Percentiles rank a stretch among this genome's conserved stretches.
Conservation (phyloP, 2,888 invertebrate species). For the Timema podura region DNA sequence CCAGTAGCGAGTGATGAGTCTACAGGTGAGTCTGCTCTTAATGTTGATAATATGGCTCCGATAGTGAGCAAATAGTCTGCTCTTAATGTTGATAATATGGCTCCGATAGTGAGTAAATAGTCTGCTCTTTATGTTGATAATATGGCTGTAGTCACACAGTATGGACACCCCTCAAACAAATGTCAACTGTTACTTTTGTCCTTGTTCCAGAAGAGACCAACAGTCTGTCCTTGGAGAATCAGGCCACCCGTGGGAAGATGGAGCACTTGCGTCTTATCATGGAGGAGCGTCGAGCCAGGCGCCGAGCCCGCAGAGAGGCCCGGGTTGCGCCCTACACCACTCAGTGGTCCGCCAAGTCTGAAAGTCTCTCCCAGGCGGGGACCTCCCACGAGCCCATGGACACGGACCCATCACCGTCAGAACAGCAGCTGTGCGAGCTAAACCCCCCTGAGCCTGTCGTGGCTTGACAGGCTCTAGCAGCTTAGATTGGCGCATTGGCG, state of each 20-base stretch:
- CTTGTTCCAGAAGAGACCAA: constrained; percentile 38
- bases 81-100: too few species aligned
- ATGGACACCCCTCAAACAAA: too few species aligned
- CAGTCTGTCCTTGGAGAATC: constrained; percentile 64
- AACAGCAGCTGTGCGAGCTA: constrained; percentile 30
- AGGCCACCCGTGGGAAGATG: constrained; percentile 79
- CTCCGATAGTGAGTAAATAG: too few species aligned
- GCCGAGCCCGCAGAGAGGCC: constrained; percentile 66
- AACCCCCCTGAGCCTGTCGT: constrained; percentile 35
- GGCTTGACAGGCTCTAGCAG: constrained; percentile 27
- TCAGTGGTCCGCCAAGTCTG: constrained; percentile 33
- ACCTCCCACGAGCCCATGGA: constrained; percentile 29
- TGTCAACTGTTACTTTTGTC: background rate
- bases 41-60: too few species aligned
- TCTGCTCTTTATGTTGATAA: too few species aligned
- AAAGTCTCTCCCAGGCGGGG: constrained; percentile 25
- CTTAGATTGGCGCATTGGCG: too few species aligned
- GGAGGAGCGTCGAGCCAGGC: constrained; percentile 74
- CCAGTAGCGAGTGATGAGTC: background rate
- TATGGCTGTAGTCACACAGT: too few species aligned
- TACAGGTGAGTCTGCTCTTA: background rate
- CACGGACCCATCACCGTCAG: constrained; percentile 5
- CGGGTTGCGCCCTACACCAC: constrained; percentile 40
- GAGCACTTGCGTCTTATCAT: constrained; percentile 83
- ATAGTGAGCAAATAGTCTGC: too few species aligned